Evolutionary conservation across 1,140 invertebrate species (phyloP).

Genomic region (Monomorium pharaonis): DNA sequence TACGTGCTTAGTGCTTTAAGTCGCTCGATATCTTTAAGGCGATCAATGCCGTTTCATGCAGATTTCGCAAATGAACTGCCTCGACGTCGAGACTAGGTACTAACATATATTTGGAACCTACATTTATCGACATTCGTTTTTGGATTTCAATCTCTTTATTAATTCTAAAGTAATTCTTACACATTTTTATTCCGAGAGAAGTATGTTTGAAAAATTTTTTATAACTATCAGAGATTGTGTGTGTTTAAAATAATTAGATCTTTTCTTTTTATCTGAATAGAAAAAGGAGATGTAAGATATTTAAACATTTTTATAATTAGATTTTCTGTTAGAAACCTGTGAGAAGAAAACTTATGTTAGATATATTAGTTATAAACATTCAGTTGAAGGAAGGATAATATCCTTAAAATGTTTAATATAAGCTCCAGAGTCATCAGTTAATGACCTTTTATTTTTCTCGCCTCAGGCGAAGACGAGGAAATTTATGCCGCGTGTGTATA

Average conservation of each 20-base stretch:
- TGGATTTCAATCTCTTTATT: neutral
- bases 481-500: neutral
- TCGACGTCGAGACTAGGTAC: neutral
- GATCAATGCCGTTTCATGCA: slow-evolving; percentile 42
- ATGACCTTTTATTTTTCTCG: neutral
- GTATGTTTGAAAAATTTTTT: neutral
- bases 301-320: neutral
- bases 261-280: neutral
- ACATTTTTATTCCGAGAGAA: neutral
- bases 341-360: slow-evolving; percentile 3
- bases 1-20: slow-evolving; percentile 19
- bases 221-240: neutral
- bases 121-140: neutral
- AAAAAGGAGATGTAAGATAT: neutral
- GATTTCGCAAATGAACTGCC: slow-evolving; percentile 56
- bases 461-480: neutral
- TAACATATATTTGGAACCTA: slow-evolving; percentile 23
- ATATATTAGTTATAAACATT: neutral
- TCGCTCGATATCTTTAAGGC: slow-evolving; percentile 56
- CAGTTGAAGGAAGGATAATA: neutral
- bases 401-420: neutral
- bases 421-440: neutral
- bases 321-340: neutral
- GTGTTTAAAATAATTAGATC: neutral
- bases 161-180: neutral